Percentiles rank a stretch among this genome's conserved stretches.
These are phyloP conservation scores for Argyresthia albistria DNA, from an alignment of 2,888 invertebrate genomes.

Conservation along the genomic window DNA sequence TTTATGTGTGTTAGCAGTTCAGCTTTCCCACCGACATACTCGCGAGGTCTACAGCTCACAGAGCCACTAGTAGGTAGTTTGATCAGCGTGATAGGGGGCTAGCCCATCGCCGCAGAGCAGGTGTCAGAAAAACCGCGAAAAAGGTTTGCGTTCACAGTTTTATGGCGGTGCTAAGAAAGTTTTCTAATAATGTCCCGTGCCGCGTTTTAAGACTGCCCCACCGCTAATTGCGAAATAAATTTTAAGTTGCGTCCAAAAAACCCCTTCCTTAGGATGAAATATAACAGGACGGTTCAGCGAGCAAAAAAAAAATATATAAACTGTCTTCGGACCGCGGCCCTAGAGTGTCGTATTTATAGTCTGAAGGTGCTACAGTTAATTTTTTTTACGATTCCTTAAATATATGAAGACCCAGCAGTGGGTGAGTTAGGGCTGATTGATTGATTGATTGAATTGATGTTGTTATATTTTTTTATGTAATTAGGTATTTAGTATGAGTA, in stretches of 20 bases:
- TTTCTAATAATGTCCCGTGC: conserved; percentile 63
- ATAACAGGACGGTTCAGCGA: conserved; percentile 32
- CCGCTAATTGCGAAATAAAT: conserved; percentile 71
- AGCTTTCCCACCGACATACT: no score
- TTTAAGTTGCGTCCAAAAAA: conserved; percentile 61
- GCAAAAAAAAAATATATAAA: conserved; percentile 20
- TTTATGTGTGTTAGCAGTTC: no score
- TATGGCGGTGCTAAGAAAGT: conserved; percentile 58
- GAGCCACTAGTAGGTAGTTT: no score
- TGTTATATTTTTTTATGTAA: no score
- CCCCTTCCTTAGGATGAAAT: conserved; percentile 43
- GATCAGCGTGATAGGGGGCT: no score
- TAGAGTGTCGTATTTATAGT: conserved; percentile 8
- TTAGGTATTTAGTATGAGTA: no score
- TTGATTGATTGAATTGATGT: no score
- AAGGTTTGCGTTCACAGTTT: conserved; percentile 26
- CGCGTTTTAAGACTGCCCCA: conserved; percentile 42
- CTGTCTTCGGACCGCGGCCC: conserved; percentile 3
- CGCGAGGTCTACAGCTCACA: no score
- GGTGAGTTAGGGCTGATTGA: no score
- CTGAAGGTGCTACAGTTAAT: no score
- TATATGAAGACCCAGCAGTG: no score
- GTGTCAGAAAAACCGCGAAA: conserved; percentile 43
- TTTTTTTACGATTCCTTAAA: no score
- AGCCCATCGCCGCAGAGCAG: conserved; percentile 20